Percentiles rank a stretch among this genome's conserved stretches.
phyloP scores from a whole-genome alignment of 2,888 invertebrate genomes.

The Leptopilina drosophilae region DNA sequence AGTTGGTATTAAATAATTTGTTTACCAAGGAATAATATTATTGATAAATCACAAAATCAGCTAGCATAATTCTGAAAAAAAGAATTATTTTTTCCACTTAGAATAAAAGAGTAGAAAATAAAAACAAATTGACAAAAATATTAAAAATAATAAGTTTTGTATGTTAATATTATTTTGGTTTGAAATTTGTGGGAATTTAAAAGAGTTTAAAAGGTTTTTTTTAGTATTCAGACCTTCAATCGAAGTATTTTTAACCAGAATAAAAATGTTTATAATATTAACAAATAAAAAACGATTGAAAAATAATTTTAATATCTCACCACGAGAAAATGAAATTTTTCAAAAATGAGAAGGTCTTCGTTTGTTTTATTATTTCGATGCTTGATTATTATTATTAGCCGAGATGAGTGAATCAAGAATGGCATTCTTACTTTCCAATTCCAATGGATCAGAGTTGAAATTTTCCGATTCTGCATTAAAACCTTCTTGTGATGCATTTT shows the following conservation, averaged over 20 bases:
- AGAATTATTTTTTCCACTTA: background rate
- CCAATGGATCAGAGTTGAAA: conserved; percentile 61
- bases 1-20: background rate
- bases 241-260: too few species aligned
- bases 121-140: background rate
- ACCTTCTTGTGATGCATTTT: conserved; percentile 58
- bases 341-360: too few species aligned
- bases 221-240: too few species aligned
- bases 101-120: background rate
- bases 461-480: conserved; percentile 54
- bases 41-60: conserved; percentile 9
- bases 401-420: conserved; percentile 65
- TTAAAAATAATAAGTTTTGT: background rate
- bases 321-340: background rate
- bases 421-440: conserved; percentile 64
- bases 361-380: background rate
- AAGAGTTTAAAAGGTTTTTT: too few species aligned
- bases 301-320: background rate
- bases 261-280: background rate
- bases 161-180: background rate
- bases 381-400: conserved; percentile 27
- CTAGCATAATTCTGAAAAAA: background rate
- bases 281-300: background rate
- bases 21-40: background rate
- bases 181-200: background rate